Conservation (phyloP, 2,797 vertebrate species). For the Bradypus variegatus region DNA sequence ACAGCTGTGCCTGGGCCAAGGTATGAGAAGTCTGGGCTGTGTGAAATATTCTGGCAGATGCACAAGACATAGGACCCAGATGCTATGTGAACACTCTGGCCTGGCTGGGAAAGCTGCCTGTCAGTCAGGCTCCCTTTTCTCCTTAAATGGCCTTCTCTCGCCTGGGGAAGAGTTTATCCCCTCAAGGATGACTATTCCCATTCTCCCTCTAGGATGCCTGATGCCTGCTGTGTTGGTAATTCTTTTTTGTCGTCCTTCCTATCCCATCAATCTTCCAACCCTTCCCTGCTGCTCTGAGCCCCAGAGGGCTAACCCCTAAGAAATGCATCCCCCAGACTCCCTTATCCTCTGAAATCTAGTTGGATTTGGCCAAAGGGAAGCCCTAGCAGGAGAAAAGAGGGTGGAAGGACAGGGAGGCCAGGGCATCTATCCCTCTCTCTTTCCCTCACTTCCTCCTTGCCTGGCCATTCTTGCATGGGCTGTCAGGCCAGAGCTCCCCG, state of each 20-base stretch:
- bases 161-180: background rate
- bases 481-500: background rate
- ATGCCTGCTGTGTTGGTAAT: background rate
- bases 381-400: background rate
- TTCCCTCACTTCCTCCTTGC: background rate
- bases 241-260: background rate
- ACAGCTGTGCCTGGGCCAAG: background rate
- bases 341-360: background rate
- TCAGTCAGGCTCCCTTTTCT: background rate
- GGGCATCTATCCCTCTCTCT: too few species aligned
- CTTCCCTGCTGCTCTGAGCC: background rate
- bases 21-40: background rate
- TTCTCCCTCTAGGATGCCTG: background rate
- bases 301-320: background rate
- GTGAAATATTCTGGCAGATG: background rate
- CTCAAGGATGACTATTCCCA: background rate
- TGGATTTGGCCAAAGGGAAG: background rate
- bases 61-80: background rate
- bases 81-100: background rate
- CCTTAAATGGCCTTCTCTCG: background rate
- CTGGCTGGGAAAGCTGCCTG: background rate
- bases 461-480: background rate
- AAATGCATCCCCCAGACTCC: background rate
- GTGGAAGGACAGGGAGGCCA: background rate
- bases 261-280: background rate